phyloP scores from a whole-genome alignment of 2,113 vertebrate genomes.

The Fregata magnificens region DNA sequence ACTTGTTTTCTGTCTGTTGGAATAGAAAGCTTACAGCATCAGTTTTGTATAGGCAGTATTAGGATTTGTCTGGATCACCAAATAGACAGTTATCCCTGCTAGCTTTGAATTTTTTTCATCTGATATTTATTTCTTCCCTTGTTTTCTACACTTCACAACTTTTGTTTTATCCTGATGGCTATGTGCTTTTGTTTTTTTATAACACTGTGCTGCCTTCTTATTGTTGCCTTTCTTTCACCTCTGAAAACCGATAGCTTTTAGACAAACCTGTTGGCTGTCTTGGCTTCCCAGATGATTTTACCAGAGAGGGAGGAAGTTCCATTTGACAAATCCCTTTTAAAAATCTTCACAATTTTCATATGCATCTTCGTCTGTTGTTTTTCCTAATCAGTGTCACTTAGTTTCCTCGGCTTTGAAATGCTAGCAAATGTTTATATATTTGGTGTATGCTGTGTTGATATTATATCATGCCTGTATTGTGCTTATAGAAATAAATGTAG shows the following conservation, averaged over 20 bases:
- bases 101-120: not conserved
- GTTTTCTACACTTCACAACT: not conserved
- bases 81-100: not conserved
- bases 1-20: not conserved
- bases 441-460: not conserved
- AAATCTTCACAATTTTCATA: not conserved
- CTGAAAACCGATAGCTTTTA: not conserved
- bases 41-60: not conserved
- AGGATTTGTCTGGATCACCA: not conserved
- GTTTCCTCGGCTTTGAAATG: slow-evolving; percentile 13
- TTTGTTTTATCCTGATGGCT: not conserved
- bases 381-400: not conserved
- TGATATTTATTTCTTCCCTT: not conserved
- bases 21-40: not conserved
- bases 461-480: not conserved
- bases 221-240: not conserved
- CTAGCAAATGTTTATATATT: not conserved
- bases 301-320: not conserved
- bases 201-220: not conserved
- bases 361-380: not conserved
- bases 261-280: not conserved
- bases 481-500: not conserved
- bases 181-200: not conserved
- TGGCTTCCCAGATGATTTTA: not conserved
- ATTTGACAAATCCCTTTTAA: not conserved